Evolutionary conservation across 2,888 invertebrate species (phyloP), one percentile per base, ranked within the genome.

Genomic region (Sinotaia quadrata): DNA sequence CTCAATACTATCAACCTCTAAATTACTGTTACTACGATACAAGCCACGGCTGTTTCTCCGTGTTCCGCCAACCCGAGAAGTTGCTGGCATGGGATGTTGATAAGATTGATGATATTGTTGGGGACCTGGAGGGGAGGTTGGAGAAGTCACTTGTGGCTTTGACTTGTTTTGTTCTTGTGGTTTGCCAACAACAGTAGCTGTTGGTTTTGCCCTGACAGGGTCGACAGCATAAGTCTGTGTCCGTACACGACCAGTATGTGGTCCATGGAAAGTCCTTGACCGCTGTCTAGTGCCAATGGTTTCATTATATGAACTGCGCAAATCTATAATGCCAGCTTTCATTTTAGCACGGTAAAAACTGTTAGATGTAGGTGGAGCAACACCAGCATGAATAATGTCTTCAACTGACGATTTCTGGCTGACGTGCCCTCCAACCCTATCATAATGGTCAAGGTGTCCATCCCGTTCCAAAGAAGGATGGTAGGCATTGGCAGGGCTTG

Each of bases 1-100:
- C 36, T 85, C 86, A 51, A 82, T 72, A 75, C 91, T 90, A 86
- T 90, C 89, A 77, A 95, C 91, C 89, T 96, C 95, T 88, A 96
- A 91, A 87, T 95, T 95, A 74, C 95, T 95, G 89, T 95, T 96
- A 88, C 95, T 95, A 73, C 95, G 91, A 89, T 95, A 94, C 71
- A 93, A 84, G 67, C 78, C 85, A 7, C 79, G 68, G 63, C 77
- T 76, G 47, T 54, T 71, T 29, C 71, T 34, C 44, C 59, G 58
- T 52, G 75, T 59, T 68, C 69, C 69, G 49, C 72, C 61, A 60
- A 61, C 68, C 57, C 62, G 37, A 24, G 60, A 59, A 34, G 67
- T 52, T 24, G 69, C 62, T 33, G 69, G 56, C 49, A 74, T 59
- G 8, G 67, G 69, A 21, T 66, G 65, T n/a, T 56, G 41, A 8